Evolutionary conservation across 2,888 invertebrate genomes (phyloP).

Genomic region (Andrena praecox): DNA sequence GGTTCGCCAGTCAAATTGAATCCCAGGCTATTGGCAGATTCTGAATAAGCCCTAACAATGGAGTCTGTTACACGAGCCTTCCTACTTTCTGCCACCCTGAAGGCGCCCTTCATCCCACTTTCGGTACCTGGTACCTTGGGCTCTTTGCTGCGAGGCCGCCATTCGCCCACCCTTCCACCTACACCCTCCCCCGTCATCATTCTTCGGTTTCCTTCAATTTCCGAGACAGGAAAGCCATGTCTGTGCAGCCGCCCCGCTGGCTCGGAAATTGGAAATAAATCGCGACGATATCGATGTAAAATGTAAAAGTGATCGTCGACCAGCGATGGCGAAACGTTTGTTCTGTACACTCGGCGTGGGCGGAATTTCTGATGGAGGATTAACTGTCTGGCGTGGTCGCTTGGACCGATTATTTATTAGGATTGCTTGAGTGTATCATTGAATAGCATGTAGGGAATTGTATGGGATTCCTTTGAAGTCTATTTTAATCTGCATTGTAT

Average conservation of each 20-base stretch:
- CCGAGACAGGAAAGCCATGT: slow-evolving; percentile 40
- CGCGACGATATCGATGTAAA: slow-evolving; percentile 45
- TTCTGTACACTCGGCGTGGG: not conserved
- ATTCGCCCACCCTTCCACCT: slow-evolving; percentile 17
- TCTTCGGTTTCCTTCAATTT: slow-evolving; percentile 61
- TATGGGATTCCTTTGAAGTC: too few relatives aligned
- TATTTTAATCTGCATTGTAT: too few relatives aligned
- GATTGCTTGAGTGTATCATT: not conserved
- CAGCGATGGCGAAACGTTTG: not conserved
- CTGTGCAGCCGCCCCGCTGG: slow-evolving; percentile 15
- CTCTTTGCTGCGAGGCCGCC: slow-evolving; percentile 26
- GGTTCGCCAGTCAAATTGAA: slow-evolving; percentile 78
- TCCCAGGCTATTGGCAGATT: slow-evolving; percentile 76
- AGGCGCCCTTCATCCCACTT: slow-evolving; percentile 35
- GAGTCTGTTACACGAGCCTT: slow-evolving; percentile 70
- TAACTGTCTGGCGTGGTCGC: too few relatives aligned
- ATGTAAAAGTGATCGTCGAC: slow-evolving; percentile 14
- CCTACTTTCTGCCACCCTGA: slow-evolving; percentile 51
- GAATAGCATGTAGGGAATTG: not conserved
- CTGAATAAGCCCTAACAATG: slow-evolving; percentile 77
- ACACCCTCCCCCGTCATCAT: slow-evolving; percentile 22
- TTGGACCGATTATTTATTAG: not conserved
- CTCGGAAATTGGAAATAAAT: slow-evolving; percentile 63
- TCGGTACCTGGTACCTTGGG: slow-evolving; percentile 40
- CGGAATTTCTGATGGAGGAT: not conserved